Evolutionary conservation across 2,797 vertebrate species (phyloP).

Genomic region (Emys orbicularis): DNA sequence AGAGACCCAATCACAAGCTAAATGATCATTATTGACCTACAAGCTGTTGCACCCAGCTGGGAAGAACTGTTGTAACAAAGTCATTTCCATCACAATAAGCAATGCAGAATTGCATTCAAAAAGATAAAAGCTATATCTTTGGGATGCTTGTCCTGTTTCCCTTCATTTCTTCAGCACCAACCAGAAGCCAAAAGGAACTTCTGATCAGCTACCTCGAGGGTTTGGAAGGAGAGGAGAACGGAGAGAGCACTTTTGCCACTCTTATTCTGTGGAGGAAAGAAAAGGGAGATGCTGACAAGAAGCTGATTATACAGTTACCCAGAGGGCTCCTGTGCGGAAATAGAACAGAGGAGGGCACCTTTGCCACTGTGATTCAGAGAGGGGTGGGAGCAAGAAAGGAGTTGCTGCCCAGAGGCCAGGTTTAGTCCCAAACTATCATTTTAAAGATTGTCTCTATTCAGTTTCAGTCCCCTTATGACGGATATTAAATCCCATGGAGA

Average conservation of each 20-base stretch:
- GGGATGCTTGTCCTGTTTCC: slow-evolving; percentile 4
- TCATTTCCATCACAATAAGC: not conserved
- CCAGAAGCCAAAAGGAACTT: not conserved
- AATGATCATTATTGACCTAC: not conserved
- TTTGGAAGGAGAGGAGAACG: not conserved
- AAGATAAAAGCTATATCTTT: slow-evolving; percentile 15
- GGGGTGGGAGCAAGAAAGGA: slow-evolving; percentile 3
- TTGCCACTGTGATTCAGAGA: not conserved
- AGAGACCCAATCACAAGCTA: not conserved
- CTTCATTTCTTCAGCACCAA: not conserved
- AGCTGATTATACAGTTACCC: not conserved
- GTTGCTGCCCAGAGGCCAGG: slow-evolving; percentile 25
- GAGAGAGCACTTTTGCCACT: not conserved
- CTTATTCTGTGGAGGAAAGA: not conserved
- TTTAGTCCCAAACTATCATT: slow-evolving; percentile 37
- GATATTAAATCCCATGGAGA: slow-evolving; percentile 8
- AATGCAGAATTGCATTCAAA: not conserved
- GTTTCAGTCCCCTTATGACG: not conserved
- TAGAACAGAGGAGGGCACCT: not conserved
- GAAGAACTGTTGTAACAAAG: not conserved
- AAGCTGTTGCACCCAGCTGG: not conserved
- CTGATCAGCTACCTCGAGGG: not conserved
- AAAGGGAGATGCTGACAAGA: not conserved
- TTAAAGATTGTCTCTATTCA: slow-evolving; percentile 28
- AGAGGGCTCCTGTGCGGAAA: not conserved